Evolutionary conservation across 2,888 invertebrate species (phyloP).

Genomic region (Globia sparganii): DNA sequence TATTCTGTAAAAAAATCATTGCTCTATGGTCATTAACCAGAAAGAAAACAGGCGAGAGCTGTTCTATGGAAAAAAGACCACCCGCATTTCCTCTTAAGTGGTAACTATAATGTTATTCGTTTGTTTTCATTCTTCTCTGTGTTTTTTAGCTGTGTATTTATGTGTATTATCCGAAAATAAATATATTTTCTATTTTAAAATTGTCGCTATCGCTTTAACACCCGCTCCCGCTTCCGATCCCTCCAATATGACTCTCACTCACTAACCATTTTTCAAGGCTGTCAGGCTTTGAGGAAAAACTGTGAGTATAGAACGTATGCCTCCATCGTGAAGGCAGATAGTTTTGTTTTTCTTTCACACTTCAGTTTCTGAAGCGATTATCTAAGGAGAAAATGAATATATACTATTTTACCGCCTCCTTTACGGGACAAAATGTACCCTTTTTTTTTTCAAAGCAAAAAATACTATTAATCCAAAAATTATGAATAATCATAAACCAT

Average conservation of each 20-base stretch:
- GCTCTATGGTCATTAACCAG: no score
- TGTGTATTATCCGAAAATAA: background rate
- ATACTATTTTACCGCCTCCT: no score
- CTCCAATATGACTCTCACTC: constrained; percentile 2
- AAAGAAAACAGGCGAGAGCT: no score
- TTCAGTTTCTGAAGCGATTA: constrained; percentile 19
- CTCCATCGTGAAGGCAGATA: constrained; percentile 36
- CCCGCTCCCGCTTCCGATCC: constrained; percentile 22
- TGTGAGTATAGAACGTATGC: constrained; percentile 50
- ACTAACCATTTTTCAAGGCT: constrained; percentile 74
- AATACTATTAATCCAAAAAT: no score
- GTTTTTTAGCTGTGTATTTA: background rate
- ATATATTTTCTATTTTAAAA: background rate
- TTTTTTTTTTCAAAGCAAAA: no score
- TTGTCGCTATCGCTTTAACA: background rate
- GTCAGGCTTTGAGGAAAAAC: constrained; percentile 76
- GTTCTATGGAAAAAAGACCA: no score
- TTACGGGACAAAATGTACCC: no score
- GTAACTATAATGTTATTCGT: no score
- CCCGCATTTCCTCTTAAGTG: no score
- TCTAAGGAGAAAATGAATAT: background rate
- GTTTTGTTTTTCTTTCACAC: constrained; percentile 52
- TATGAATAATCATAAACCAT: no score
- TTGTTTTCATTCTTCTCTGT: no score
- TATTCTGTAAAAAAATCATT: no score